Percentiles rank a stretch among this genome's conserved stretches.
Evolutionary conservation across 2,888 invertebrate genomes (phyloP).

Genomic region (Pinctada fucata): DNA sequence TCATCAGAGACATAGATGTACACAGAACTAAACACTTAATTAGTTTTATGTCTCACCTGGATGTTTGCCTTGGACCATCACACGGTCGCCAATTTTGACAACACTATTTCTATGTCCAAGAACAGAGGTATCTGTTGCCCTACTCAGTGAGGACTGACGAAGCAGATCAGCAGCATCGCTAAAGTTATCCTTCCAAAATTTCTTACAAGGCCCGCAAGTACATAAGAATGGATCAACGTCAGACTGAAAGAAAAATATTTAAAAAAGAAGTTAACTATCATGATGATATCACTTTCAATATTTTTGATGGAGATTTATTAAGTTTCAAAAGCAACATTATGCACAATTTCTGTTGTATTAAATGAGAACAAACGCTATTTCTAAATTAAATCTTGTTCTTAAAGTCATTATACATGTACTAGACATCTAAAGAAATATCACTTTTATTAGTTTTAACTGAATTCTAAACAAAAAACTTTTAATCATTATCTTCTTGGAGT

Average conservation of each 20-base stretch:
- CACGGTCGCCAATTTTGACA: constrained; percentile 66
- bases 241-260: constrained; percentile 42
- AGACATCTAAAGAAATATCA: too few relatives aligned
- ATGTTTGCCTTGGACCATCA: constrained; percentile 59
- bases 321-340: background rate
- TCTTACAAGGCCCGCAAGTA: constrained; percentile 70
- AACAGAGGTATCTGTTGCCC: constrained; percentile 57
- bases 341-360: background rate
- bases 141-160: constrained; percentile 48
- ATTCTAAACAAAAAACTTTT: too few relatives aligned
- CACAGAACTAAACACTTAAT: too few relatives aligned
- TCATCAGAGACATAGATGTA: too few relatives aligned
- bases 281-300: too few relatives aligned
- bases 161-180: constrained; percentile 56
- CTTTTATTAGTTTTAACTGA: too few relatives aligned
- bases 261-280: background rate
- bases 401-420: too few relatives aligned
- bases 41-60: constrained; percentile 43
- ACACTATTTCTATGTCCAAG: constrained; percentile 47
- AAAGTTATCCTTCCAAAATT: constrained; percentile 67
- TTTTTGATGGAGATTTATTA: too few relatives aligned
- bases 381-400: too few relatives aligned
- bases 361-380: background rate
- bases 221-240: constrained; percentile 70
- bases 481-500: too few relatives aligned